Evolutionary conservation across 2,797 vertebrate genomes (phyloP).

Genomic region (Austrolebias charrua): DNA sequence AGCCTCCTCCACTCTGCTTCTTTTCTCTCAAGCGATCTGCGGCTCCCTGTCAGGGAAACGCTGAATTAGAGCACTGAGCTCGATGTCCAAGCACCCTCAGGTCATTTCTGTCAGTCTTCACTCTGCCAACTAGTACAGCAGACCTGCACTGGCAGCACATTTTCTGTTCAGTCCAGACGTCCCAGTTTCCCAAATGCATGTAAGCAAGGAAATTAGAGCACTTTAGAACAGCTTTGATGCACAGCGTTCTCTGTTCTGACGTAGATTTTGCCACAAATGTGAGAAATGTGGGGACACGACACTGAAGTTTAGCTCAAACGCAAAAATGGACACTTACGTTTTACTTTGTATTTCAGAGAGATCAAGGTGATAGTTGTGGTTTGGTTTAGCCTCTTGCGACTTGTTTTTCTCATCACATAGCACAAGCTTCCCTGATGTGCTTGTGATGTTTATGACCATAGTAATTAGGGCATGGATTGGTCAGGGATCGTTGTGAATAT

Average conservation of each 20-base stretch:
- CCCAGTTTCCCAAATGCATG: slow-evolving; percentile 49
- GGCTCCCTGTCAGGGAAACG: slow-evolving; percentile 55
- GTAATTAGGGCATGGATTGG: slow-evolving; percentile 66
- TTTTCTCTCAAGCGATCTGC: slow-evolving; percentile 40
- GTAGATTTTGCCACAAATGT: slow-evolving; percentile 11
- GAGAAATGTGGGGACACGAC: not conserved
- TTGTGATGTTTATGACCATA: slow-evolving; percentile 41
- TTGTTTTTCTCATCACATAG: slow-evolving; percentile 23
- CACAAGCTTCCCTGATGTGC: slow-evolving; percentile 17
- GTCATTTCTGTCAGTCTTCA: slow-evolving; percentile 63
- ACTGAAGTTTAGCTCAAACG: slow-evolving; percentile 2
- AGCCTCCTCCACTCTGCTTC: slow-evolving; percentile 22
- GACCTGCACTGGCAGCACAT: slow-evolving; percentile 66
- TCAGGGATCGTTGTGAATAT: slow-evolving; percentile 46
- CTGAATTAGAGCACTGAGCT: slow-evolving; percentile 67
- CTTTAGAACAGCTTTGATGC: slow-evolving; percentile 16
- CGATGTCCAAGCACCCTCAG: slow-evolving; percentile 63
- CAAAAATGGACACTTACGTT: not conserved
- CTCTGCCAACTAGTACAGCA: slow-evolving; percentile 66
- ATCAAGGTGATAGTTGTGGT: not conserved
- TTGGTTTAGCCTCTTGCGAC: slow-evolving; percentile 10
- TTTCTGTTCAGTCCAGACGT: slow-evolving; percentile 46
- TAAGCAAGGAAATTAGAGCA: slow-evolving; percentile 10
- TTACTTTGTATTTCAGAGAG: not conserved
- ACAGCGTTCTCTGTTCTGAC: not conserved